Evolutionary conservation across 2,888 invertebrate species (phyloP).

Genomic region (Drosophila putrida): DNA sequence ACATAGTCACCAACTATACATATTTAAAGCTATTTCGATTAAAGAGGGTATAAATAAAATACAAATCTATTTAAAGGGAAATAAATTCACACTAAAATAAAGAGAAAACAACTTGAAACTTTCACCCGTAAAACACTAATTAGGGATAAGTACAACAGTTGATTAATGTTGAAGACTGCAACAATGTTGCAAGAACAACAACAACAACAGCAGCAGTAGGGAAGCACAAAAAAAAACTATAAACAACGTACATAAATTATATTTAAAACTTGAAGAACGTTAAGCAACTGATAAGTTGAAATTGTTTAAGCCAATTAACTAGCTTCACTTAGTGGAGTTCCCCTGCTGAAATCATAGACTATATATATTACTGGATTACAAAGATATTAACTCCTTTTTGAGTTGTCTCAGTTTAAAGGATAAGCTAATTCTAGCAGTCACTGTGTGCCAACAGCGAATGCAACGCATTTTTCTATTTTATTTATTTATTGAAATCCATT

Average conservation of each 20-base stretch:
- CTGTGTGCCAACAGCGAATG: constrained; percentile 14
- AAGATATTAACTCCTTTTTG: background rate
- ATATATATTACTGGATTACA: too few species aligned
- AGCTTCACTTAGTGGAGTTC: background rate
- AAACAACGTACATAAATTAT: background rate
- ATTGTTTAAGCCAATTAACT: constrained; percentile 1
- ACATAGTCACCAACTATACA: constrained; percentile 3
- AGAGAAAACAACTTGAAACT: constrained; percentile 1
- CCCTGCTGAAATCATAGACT: too few species aligned
- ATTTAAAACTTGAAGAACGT: background rate
- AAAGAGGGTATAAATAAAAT: too few species aligned
- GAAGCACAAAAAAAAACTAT: background rate
- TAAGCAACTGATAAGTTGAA: constrained; percentile 5
- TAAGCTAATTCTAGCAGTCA: constrained; percentile 29
- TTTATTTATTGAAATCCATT: constrained; percentile 53
- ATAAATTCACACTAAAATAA: constrained; percentile 5
- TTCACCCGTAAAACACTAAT: constrained; percentile 3
- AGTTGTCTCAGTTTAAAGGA: too few species aligned
- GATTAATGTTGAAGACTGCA: constrained; percentile 11
- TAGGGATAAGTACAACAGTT: constrained; percentile 10
- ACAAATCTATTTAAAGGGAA: constrained; percentile 4
- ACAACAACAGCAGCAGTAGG: background rate
- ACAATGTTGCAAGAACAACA: constrained; percentile 1
- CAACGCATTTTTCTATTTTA: constrained; percentile 30
- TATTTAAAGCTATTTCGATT: background rate